Conservation (phyloP, 37 sponge, comb jelly and placozoan species). For the Amphimedon queenslandica region DNA sequence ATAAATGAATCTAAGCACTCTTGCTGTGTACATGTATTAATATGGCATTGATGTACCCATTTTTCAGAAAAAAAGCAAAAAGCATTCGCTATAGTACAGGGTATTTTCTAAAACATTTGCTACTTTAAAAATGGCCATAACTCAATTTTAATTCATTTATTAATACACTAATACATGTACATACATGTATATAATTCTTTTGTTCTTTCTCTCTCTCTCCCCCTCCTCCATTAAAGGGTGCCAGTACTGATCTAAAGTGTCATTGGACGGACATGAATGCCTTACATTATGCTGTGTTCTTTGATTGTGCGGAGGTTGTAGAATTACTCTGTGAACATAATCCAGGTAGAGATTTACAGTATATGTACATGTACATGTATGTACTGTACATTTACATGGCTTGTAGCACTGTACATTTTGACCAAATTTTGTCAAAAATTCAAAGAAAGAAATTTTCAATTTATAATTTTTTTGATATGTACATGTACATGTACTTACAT, state of each 20-base stretch:
- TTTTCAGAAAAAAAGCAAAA: not conserved
- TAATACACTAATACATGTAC: not conserved
- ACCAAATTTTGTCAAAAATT: too few species aligned
- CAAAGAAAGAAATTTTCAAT: too few species aligned
- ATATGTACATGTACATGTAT: not conserved
- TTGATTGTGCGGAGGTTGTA: constrained; percentile 73
- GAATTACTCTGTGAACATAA: constrained; percentile 55
- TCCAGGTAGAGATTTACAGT: constrained; percentile 14
- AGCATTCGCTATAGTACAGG: too few species aligned
- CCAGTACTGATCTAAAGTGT: constrained; percentile 62
- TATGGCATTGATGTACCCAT: too few species aligned
- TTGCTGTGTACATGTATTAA: too few species aligned
- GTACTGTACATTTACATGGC: too few species aligned
- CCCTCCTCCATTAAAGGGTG: constrained; percentile 55
- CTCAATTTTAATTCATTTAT: not conserved
- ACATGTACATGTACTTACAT: too few species aligned
- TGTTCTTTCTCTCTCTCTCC: constrained; percentile 4
- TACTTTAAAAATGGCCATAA: not conserved
- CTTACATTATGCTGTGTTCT: constrained; percentile 92
- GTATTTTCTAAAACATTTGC: too few species aligned
- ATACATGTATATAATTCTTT: too few species aligned
- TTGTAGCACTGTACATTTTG: too few species aligned
- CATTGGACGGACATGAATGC: constrained; percentile 95
- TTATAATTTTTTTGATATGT: too few species aligned
- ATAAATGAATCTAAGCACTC: too few species aligned